Evolutionary conservation across 2,113 vertebrate species (phyloP).

Genomic region (Urocynchramus pylzowi): DNA sequence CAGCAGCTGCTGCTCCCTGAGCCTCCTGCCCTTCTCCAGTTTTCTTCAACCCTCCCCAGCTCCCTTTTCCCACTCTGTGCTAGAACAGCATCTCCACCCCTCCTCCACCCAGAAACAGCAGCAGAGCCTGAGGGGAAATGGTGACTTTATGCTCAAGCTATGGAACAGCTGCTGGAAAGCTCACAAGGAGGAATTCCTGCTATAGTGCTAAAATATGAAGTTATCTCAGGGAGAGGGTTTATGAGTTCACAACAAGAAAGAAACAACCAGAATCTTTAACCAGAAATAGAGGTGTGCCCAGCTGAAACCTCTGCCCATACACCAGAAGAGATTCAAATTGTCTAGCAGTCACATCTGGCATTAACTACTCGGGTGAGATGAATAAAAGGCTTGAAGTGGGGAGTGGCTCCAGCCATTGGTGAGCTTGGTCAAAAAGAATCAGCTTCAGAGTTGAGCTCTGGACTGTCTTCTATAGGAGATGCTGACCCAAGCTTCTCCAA

Average conservation of each 20-base stretch:
- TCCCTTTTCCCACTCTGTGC: not conserved
- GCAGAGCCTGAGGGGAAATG: not conserved
- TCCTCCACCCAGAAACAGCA: not conserved
- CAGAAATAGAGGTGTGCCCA: not conserved
- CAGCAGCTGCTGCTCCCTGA: constrained; percentile 17
- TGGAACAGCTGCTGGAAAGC: constrained; percentile 32
- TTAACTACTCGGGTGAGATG: not conserved
- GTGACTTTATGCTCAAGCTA: constrained; percentile 36
- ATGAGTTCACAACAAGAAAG: not conserved
- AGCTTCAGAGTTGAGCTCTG: not conserved
- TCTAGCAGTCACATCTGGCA: not conserved
- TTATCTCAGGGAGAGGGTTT: not conserved
- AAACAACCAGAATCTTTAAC: not conserved
- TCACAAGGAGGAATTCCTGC: not conserved
- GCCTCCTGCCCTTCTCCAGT: not conserved
- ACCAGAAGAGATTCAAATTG: not conserved
- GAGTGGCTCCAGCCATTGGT: not conserved
- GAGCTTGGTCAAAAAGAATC: not conserved
- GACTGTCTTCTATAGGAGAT: not conserved
- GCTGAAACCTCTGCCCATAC: not conserved
- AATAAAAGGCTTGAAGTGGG: not conserved
- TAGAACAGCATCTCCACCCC: not conserved
- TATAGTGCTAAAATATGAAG: not conserved
- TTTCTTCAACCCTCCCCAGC: not conserved
- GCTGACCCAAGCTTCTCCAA: not conserved